Conservation (phyloP, 2,113 vertebrate genomes). For the Spea bombifrons region DNA sequence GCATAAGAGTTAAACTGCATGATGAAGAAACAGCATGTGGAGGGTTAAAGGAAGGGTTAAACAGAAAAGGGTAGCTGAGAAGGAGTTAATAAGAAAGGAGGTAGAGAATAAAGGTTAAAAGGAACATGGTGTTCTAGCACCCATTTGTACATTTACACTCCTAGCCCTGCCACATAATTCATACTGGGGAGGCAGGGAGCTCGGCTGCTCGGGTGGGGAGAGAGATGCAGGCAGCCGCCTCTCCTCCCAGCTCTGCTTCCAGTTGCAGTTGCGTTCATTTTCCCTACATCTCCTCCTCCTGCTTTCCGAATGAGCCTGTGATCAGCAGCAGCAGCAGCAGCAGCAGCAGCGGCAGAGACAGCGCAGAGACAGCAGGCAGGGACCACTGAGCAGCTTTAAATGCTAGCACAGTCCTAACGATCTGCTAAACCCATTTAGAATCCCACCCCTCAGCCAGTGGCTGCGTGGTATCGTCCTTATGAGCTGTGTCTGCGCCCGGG, state of each 20-base stretch:
- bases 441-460: constrained; percentile 9
- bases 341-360: constrained; percentile 5
- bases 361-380: constrained; percentile 20
- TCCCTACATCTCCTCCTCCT: constrained; percentile 34
- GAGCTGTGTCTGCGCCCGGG: constrained; percentile 36
- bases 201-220: constrained; percentile 12
- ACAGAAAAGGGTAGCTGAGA: too few relatives aligned
- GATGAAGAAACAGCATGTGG: too few relatives aligned
- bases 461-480: constrained; percentile 32
- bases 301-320: constrained; percentile 19
- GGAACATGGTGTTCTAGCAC: neutral
- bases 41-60: too few relatives aligned
- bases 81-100: too few relatives aligned
- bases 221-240: constrained; percentile 28
- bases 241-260: constrained; percentile 34
- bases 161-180: neutral
- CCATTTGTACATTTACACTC: neutral
- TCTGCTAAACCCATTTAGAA: constrained; percentile 9
- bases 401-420: constrained; percentile 5
- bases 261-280: constrained; percentile 41
- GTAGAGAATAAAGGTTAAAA: neutral
- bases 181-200: constrained; percentile 6
- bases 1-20: too few relatives aligned
- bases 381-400: constrained; percentile 35
- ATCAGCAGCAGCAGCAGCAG: constrained; percentile 28